Conservation (phyloP, 2,113 vertebrate genomes). For the Daubentonia madagascariensis region DNA sequence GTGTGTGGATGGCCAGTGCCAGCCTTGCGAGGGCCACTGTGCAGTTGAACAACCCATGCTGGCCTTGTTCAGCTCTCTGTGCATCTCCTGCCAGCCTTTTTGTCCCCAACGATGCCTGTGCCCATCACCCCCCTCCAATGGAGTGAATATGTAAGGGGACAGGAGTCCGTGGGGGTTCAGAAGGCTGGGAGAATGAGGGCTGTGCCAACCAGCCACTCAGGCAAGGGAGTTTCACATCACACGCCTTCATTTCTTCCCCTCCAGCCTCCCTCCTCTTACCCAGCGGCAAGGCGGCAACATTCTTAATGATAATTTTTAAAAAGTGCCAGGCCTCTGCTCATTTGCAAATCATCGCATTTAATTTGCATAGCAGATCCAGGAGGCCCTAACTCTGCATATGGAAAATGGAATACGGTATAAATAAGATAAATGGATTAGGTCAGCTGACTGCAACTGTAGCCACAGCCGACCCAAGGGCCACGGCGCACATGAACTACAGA, state of each 20-base stretch:
- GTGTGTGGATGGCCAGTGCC: background rate
- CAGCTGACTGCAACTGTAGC: slow-evolving; percentile 55
- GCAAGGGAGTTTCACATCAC: background rate
- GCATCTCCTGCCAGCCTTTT: background rate
- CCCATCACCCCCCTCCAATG: background rate
- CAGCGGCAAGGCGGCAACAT: slow-evolving; percentile 28
- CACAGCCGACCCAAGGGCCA: background rate
- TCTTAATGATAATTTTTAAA: slow-evolving; percentile 66
- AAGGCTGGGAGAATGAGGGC: background rate
- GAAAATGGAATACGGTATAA: slow-evolving; percentile 68
- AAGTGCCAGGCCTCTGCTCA: slow-evolving; percentile 66
- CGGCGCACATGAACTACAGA: background rate
- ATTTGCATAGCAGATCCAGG: slow-evolving; percentile 71
- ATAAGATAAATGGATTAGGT: slow-evolving; percentile 75
- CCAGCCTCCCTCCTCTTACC: background rate
- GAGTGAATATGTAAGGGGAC: background rate
- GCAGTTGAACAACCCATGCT: background rate
- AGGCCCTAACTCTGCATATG: slow-evolving; percentile 50
- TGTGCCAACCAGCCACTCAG: background rate
- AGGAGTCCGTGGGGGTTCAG: background rate
- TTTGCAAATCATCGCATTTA: slow-evolving; percentile 67
- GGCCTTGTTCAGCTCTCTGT: background rate
- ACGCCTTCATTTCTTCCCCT: background rate
- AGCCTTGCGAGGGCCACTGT: background rate
- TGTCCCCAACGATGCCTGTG: background rate